These are phyloP conservation scores for Rhamphomyia laevipes DNA, from an alignment of 2,888 invertebrate genomes.

Conservation along the genomic window DNA sequence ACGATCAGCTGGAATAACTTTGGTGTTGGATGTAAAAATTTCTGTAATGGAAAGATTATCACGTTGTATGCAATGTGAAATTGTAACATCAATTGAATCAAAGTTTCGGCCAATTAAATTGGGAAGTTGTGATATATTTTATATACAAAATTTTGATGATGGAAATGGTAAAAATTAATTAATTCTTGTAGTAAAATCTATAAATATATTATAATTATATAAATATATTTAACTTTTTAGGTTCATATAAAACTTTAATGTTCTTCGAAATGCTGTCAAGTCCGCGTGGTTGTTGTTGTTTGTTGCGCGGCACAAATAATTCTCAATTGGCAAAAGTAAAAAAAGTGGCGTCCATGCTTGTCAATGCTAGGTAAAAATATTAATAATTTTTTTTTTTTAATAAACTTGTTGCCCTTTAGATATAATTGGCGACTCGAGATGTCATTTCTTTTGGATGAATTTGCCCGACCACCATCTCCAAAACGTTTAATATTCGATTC, in stretches of 20 bases:
- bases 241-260: constrained; percentile 74
- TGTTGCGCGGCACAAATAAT: constrained; percentile 70
- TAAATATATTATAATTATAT: not conserved
- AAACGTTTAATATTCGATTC: constrained; percentile 41
- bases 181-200: not conserved
- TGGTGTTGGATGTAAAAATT: constrained; percentile 75
- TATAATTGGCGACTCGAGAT: constrained; percentile 91
- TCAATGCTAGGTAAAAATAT: constrained; percentile 39
- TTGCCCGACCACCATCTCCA: constrained; percentile 57
- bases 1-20: constrained; percentile 64
- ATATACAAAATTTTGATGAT: constrained; percentile 47
- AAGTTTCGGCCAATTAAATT: constrained; percentile 68
- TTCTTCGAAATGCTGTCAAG: constrained; percentile 83
- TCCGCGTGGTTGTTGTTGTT: constrained; percentile 73
- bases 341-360: constrained; percentile 66
- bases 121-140: constrained; percentile 75
- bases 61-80: constrained; percentile 69
- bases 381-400: not conserved
- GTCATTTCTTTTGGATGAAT: constrained; percentile 80
- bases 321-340: constrained; percentile 73
- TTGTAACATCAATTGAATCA: constrained; percentile 79
- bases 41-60: constrained; percentile 69
- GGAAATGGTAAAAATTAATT: constrained; percentile 27
- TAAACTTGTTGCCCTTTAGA: constrained; percentile 25
- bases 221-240: constrained; percentile 31